These are phyloP conservation scores for Aphelenchoides besseyi DNA, from an alignment of 1,140 invertebrate genomes.

Conservation along the genomic window DNA sequence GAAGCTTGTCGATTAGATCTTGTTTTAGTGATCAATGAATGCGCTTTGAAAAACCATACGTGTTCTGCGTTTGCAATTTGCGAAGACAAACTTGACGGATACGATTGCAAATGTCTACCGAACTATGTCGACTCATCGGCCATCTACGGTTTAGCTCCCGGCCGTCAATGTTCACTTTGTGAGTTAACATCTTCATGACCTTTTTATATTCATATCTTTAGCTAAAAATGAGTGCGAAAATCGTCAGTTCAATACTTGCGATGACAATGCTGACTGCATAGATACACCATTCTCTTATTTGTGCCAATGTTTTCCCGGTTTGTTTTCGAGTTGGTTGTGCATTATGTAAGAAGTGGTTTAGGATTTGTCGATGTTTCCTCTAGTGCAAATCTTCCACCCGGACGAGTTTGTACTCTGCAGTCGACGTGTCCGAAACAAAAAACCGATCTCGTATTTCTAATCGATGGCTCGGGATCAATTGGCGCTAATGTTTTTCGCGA, in stretches of 20 bases:
- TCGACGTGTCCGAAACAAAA: constrained; percentile 52
- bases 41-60: constrained; percentile 31
- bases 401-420: constrained; percentile 56
- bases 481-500: constrained; percentile 61
- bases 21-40: constrained; percentile 62
- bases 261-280: constrained; percentile 63
- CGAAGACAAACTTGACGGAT: constrained; percentile 6
- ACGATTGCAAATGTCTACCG: not conserved
- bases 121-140: constrained; percentile 10
- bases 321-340: not conserved
- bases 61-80: not conserved
- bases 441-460: constrained; percentile 57
- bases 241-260: constrained; percentile 57
- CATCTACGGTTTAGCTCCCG: constrained; percentile 1
- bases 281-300: constrained; percentile 62
- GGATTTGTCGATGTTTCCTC: constrained; percentile 62
- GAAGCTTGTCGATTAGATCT: too few species aligned
- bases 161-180: constrained; percentile 15
- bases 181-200: too few species aligned
- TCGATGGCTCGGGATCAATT: constrained; percentile 61
- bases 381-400: constrained; percentile 56
- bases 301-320: constrained; percentile 62
- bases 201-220: too few species aligned
- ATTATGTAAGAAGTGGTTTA: not conserved
- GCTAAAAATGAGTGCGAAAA: not conserved